Base-by-base conservation (phyloP, 2,113 vertebrate genomes). In the Megaleporinus macrocephalus region DNA sequence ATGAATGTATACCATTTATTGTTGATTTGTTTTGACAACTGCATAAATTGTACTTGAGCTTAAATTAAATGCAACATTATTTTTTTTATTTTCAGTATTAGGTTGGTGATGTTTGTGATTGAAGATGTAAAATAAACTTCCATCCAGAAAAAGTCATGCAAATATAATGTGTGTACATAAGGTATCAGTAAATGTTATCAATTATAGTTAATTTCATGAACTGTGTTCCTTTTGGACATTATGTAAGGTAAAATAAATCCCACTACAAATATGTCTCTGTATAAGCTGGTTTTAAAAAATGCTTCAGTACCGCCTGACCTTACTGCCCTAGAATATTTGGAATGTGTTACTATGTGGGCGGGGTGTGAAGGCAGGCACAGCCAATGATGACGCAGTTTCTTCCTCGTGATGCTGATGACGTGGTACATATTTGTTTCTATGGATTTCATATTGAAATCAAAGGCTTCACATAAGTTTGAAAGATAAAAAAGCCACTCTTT, bases 331-430 rank as follows among this genome's bases (percentile, higher is more conserved):
- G 66, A 70, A 70, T 70, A 44, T 70, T n/a, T 36, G 30, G 65
- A 68, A 68, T 68, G 65, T 29, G 3, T 30, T 65, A 16, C 65
- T 68, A 22, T 20, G 65, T 70, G n/a, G 66, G 66, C 41, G 33
- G 33, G 22, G n/a, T 44, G 33, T 44, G 36, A 70, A 70, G 11
- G 33, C 33, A 70, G 41, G 36, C 33, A 41, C 66, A 70, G 66
- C 33, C 10, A 44, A n/a, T 41, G n/a, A 44, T 70, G 41, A 41
- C 22, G 22, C 20, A 10, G 11, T 70, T 24, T 44, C 13, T 24
- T 13, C 36, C 33, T 44, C 20, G 0, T 44, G 36, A 70, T 44
- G 36, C 36, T n/a, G 36, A 70, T 44, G 33, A 70, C 66, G 1
- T 16, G 9, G 10, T 44, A 44, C 10, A 9, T 44, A 9, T 36